Base-by-base conservation (phyloP, 2,888 invertebrate species). In the Drosophila anceps region DNA sequence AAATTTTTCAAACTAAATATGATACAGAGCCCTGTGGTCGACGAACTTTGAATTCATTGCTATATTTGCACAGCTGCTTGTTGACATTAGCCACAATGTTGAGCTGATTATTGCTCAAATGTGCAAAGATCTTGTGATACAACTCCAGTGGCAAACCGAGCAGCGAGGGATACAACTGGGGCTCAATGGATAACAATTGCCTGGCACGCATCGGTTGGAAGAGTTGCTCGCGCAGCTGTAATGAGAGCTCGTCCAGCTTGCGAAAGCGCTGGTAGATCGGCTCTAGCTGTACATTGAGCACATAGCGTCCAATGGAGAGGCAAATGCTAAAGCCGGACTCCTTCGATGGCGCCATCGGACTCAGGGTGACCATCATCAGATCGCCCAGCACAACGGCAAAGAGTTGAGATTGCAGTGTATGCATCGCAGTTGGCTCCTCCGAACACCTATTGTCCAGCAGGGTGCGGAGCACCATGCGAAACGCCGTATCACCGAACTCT, bases 141-240 rank as follows among this genome's bases (percentile, higher is more conserved):
- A 93, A 58, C 63, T 92, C 93, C 0, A 70, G 69, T 0, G 93
- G 93, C 35, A 93, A 33, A 0, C 92, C 92, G 65, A 83, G 46
- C n/a, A 95, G 18, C 93, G 94, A 83, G 0, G 93, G 92, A 82
- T 90, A 88, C 13, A 82, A 44, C 27, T 75, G 54, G 10, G 75
- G 66, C 1, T 76, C 68, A 81, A 93, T 91, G 27, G 73, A 60
- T 63, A 91, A 82, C 20, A 95, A 90, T 78, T 95, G 93, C 76
- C 93, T 93, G 79, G 94, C 94, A 60, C 94, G 94, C 44, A 95
- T 93, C 33, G 95, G 94, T 37, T 94, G 92, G 41, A 94, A 84
- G 29, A 95, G 78, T 62, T 93, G 92, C 75, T 95, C 94, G 81
- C 95, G 95, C 68, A 95, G 93, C 62, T 92, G 93, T 43, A 90